These are phyloP conservation scores for Ischnura elegans DNA, from an alignment of 2,888 invertebrate species.

Conservation along the genomic window DNA sequence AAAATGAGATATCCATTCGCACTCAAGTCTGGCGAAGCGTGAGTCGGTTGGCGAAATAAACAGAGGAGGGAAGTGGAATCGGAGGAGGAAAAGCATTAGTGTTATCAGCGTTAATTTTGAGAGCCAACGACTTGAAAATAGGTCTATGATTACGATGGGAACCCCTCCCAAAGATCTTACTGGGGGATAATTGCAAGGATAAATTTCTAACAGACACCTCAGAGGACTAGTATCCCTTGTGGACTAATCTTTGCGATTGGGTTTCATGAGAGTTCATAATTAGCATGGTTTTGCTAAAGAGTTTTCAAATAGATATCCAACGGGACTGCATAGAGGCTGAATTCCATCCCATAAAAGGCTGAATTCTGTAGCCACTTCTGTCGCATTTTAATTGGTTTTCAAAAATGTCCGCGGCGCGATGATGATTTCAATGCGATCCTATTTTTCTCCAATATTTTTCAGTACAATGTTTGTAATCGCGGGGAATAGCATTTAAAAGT, in stretches of 20 bases:
- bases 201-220: neutral
- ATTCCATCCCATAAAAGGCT: no score
- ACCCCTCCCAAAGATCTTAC: neutral
- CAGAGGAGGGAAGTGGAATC: neutral
- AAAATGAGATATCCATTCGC: constrained; percentile 18
- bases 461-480: no score
- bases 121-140: neutral
- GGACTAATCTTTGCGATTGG: neutral
- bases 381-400: no score
- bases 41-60: constrained; percentile 44
- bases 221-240: neutral
- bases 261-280: no score
- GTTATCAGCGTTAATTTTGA: constrained; percentile 8
- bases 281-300: no score
- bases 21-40: constrained; percentile 32
- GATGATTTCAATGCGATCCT: no score
- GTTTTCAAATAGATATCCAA: no score
- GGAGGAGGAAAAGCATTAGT: neutral
- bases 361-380: no score
- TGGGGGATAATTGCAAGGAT: neutral
- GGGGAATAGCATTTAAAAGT: no score
- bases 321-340: no score
- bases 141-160: neutral
- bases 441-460: no score
- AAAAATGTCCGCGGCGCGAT: no score